These are phyloP conservation scores for Chrysina gloriosa DNA, from an alignment of 2,888 invertebrate species.

Conservation along the genomic window DNA sequence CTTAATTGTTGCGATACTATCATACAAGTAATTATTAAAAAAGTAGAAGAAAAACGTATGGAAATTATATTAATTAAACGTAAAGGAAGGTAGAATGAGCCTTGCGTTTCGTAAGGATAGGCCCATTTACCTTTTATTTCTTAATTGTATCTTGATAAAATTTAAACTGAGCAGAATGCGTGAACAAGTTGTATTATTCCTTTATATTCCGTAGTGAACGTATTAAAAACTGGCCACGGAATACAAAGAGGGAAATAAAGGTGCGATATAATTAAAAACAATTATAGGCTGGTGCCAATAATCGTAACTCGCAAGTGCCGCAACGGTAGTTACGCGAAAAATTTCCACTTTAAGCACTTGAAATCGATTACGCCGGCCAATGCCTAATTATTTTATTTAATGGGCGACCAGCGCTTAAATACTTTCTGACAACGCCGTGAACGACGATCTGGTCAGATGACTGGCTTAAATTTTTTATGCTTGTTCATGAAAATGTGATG, in stretches of 20 bases:
- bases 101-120: too few relatives aligned
- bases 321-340: background rate
- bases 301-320: background rate
- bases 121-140: too few relatives aligned
- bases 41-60: too few relatives aligned
- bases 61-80: too few relatives aligned
- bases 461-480: background rate
- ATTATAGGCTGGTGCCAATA: slow-evolving; percentile 1
- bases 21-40: too few relatives aligned
- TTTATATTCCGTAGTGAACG: too few relatives aligned
- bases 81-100: too few relatives aligned
- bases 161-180: too few relatives aligned
- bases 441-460: background rate
- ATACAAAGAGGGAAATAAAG: background rate
- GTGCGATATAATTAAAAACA: slow-evolving; percentile 1
- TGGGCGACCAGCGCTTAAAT: slow-evolving; percentile 3
- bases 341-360: slow-evolving; percentile 9
- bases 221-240: too few relatives aligned
- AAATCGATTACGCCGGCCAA: slow-evolving; percentile 14
- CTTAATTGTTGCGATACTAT: too few relatives aligned
- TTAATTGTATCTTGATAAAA: too few relatives aligned
- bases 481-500: background rate
- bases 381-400: slow-evolving; percentile 32
- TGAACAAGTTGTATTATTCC: too few relatives aligned
- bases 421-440: background rate